phyloP scores from a whole-genome alignment of 2,113 vertebrate species.

The Myotis yumanensis region DNA sequence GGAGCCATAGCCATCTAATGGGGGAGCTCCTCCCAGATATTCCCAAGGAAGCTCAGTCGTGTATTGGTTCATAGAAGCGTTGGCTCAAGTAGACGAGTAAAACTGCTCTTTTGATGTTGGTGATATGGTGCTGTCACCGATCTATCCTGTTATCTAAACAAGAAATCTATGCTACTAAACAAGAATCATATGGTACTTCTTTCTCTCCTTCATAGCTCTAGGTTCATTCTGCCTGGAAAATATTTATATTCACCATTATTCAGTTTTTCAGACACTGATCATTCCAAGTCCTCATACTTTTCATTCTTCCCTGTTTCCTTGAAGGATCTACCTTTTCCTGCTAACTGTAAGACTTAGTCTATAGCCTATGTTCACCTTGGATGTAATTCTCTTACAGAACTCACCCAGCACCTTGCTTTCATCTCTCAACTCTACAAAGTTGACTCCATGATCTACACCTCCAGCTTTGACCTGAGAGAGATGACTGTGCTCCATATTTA shows the following conservation, averaged over 20 bases:
- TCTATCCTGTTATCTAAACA: not conserved
- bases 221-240: not conserved
- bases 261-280: not conserved
- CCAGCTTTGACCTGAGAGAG: not conserved
- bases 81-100: too few relatives aligned
- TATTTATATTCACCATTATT: not conserved
- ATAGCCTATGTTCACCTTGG: not conserved
- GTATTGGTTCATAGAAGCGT: too few relatives aligned
- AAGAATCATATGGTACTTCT: not conserved
- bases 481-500: not conserved
- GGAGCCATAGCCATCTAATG: not conserved
- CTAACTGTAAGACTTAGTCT: not conserved
- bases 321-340: not conserved
- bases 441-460: not conserved
- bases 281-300: not conserved
- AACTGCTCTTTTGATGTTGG: not conserved
- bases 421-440: not conserved
- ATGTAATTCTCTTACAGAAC: not conserved
- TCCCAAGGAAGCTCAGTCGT: not conserved
- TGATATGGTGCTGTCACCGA: not conserved
- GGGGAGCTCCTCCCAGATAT: not conserved
- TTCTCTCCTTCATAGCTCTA: not conserved
- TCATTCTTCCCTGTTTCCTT: not conserved
- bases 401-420: not conserved
- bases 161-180: not conserved